Evolutionary conservation across 2,888 invertebrate species (phyloP), one percentile per base, ranked within the genome.

Genomic region (Atrina japonica): DNA sequence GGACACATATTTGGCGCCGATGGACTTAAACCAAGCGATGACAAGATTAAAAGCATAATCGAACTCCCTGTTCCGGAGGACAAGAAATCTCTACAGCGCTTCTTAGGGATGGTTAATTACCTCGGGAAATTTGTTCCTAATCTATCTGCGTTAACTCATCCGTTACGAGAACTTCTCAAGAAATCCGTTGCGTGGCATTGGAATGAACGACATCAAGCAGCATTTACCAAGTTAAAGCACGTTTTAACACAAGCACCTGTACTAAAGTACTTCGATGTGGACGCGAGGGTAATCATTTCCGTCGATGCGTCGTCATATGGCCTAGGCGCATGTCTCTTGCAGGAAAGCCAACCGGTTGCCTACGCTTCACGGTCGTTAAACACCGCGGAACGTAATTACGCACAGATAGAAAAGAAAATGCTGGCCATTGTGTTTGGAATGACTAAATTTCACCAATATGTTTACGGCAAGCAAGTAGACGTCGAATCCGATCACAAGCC

Each of bases 401-500:
- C 75, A 7, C 77, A 80, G 47, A 83, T 81, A 9, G 78, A 81
- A 56, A 66, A 75, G 25, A 77, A 83, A 55, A 52, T 75, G 47
- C 68, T 73, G 27, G 78, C 75, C 1, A 65, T 81, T 6, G 47
- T 83, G 70, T n/a, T n/a, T n/a, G n/a, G n/a, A n/a, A n/a, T n/a
- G n/a, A n/a, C n/a, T n/a, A n/a, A n/a, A n/a, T n/a, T n/a, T n/a
- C n/a, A n/a, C n/a, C n/a, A n/a, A n/a, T n/a, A n/a, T n/a, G n/a
- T n/a, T n/a, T n/a, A n/a, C n/a, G n/a, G n/a, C n/a, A n/a, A n/a
- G n/a, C n/a, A n/a, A n/a, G n/a, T n/a, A n/a, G n/a, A n/a, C n/a
- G n/a, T 79, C 3, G 64, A 77, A 52, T 68, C 77, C n/a, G 83
- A 83, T 56, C 83, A 84, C 53, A 78, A 76, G 41, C 82, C 80